These are phyloP conservation scores for Dasyprocta punctata DNA, from an alignment of 2,113 vertebrate species.

Conservation along the genomic window DNA sequence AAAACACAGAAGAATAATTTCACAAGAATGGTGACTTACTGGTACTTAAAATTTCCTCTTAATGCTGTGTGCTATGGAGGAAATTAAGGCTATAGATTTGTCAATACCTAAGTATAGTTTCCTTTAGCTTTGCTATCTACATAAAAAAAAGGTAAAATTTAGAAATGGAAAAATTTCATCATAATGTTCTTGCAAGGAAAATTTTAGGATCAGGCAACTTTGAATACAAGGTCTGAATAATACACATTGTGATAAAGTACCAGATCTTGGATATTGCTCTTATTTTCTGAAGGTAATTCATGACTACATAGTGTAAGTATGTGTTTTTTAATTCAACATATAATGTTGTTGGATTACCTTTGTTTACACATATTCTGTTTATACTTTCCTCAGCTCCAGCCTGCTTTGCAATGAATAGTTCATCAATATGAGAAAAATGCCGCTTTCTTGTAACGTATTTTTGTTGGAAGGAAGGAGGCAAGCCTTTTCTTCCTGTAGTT, in stretches of 20 bases:
- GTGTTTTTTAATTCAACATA: background rate
- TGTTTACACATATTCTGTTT: background rate
- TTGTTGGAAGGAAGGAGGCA: background rate
- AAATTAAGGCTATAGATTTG: background rate
- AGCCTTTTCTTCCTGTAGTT: background rate
- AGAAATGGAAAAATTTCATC: background rate
- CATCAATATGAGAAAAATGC: constrained; percentile 6
- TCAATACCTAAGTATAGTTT: background rate
- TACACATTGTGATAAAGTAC: background rate
- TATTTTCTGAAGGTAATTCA: constrained; percentile 48
- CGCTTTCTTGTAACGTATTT: constrained; percentile 16
- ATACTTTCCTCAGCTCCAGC: background rate
- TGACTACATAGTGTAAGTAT: background rate
- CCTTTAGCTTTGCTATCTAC: background rate
- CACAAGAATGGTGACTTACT: constrained; percentile 1
- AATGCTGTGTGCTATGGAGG: fast-evolving
- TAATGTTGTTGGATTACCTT: constrained; percentile 3
- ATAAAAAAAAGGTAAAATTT: background rate
- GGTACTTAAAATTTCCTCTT: constrained; percentile 32
- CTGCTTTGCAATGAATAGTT: constrained; percentile 36
- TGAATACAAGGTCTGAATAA: background rate
- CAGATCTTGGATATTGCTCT: background rate
- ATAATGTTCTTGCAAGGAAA: background rate
- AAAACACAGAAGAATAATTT: background rate
- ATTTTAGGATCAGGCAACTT: background rate